These are phyloP conservation scores for Tarsius wallacei DNA, from an alignment of 2,797 vertebrate genomes.

Conservation along the genomic window DNA sequence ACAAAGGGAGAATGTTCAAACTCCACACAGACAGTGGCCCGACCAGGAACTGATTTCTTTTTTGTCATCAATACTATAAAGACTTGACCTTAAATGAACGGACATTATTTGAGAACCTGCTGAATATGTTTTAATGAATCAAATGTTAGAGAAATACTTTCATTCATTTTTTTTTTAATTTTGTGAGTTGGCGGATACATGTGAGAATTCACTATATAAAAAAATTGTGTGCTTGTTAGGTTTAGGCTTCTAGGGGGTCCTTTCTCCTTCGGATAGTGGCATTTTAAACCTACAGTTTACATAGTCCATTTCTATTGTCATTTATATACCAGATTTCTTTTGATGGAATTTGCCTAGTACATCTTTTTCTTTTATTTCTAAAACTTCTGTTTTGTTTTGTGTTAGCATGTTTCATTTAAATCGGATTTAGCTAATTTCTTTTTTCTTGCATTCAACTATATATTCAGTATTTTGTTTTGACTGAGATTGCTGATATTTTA, in stretches of 20 bases:
- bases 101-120: background rate
- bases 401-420: background rate
- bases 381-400: background rate
- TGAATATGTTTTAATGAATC: background rate
- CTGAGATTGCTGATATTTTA: background rate
- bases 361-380: background rate
- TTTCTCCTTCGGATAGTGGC: background rate
- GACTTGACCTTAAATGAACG: background rate
- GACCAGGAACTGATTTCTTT: background rate
- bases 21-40: background rate
- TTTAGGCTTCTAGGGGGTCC: too few relatives aligned
- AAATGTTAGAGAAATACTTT: too few relatives aligned
- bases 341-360: background rate
- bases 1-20: background rate
- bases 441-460: background rate
- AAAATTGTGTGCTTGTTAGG: too few relatives aligned
- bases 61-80: background rate
- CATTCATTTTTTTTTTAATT: too few relatives aligned
- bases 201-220: too few relatives aligned
- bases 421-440: background rate
- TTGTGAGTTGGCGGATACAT: too few relatives aligned
- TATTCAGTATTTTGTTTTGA: background rate
- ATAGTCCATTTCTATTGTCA: background rate
- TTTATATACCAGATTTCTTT: background rate
- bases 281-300: background rate